A percentile compares a stretch with the other conserved stretches of the same genome.
Conservation (phyloP, 2,797 vertebrate species). For the Triplophysa yarkandensis region DNA sequence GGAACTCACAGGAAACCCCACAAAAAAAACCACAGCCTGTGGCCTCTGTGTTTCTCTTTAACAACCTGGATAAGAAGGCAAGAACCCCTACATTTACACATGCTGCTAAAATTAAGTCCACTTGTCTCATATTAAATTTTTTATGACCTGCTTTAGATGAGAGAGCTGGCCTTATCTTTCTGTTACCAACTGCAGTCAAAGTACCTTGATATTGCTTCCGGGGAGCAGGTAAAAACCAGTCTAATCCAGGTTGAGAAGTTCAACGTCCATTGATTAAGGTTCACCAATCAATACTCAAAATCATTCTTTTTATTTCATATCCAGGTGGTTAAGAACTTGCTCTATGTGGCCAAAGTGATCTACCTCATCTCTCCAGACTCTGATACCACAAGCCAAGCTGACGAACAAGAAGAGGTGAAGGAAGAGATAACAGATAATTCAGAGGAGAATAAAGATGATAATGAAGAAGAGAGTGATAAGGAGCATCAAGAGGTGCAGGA, state of each 20-base stretch:
- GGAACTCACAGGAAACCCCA: constrained; percentile 66
- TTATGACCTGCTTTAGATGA: constrained; percentile 76
- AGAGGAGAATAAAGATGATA: constrained; percentile 34
- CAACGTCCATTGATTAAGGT: no score
- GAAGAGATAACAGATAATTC: constrained; percentile 16
- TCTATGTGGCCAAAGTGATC: constrained; percentile 91
- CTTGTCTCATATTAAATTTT: background rate
- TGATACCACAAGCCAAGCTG: constrained; percentile 56
- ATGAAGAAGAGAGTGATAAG: constrained; percentile 48
- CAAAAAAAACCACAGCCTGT: constrained; percentile 62
- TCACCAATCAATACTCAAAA: background rate
- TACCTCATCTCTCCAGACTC: constrained; percentile 84
- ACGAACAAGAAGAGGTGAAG: constrained; percentile 37
- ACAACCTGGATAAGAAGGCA: constrained; percentile 86
- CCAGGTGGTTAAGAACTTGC: constrained; percentile 94
- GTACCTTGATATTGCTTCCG: constrained; percentile 85
- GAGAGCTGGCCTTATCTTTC: constrained; percentile 85
- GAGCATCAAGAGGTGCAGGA: constrained; percentile 51
- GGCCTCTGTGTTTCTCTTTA: constrained; percentile 76
- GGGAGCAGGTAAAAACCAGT: constrained; percentile 85
- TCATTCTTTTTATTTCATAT: background rate
- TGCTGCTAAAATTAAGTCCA: background rate
- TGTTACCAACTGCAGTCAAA: constrained; percentile 92
- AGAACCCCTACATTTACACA: accelerated
- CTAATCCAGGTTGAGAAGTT: background rate